Conservation (phyloP, 2,113 vertebrate genomes). For the Rhinolophus sinicus region DNA sequence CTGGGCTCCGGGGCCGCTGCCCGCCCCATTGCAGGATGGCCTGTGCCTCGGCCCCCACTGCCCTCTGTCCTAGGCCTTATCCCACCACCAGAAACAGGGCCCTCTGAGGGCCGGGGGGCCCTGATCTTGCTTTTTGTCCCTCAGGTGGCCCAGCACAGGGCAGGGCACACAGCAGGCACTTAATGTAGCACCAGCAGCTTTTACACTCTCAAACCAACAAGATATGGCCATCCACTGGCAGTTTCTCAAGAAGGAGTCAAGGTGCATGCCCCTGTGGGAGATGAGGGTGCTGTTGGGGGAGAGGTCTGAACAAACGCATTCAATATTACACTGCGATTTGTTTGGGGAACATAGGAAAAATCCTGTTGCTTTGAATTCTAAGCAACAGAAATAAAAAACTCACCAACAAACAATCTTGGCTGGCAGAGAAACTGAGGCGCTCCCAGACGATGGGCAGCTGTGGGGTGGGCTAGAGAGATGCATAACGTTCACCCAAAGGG, state of each 20-base stretch:
- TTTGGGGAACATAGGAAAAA: neutral
- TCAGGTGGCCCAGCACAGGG: fast-evolving
- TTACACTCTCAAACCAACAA: neutral
- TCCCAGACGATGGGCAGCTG: neutral
- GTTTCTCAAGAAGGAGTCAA: neutral
- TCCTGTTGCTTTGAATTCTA: neutral
- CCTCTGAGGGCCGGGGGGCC: neutral
- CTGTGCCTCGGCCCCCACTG: fast-evolving
- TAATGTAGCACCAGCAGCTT: fast-evolving
- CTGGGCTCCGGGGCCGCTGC: neutral
- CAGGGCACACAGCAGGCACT: neutral
- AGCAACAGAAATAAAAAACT: neutral
- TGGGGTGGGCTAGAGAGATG: neutral
- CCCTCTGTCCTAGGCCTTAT: too few species aligned
- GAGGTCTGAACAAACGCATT: neutral
- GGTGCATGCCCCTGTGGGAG: fast-evolving
- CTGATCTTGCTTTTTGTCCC: too few species aligned
- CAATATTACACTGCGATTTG: fast-evolving
- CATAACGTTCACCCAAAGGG: neutral
- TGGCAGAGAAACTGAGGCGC: neutral
- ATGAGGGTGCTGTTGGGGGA: too few species aligned
- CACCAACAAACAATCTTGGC: neutral
- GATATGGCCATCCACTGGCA: fast-evolving
- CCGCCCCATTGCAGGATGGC: fast-evolving
- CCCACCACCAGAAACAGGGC: neutral